phyloP scores from a whole-genome alignment of 2,888 invertebrate species.

The Thymelicus lineola region DNA sequence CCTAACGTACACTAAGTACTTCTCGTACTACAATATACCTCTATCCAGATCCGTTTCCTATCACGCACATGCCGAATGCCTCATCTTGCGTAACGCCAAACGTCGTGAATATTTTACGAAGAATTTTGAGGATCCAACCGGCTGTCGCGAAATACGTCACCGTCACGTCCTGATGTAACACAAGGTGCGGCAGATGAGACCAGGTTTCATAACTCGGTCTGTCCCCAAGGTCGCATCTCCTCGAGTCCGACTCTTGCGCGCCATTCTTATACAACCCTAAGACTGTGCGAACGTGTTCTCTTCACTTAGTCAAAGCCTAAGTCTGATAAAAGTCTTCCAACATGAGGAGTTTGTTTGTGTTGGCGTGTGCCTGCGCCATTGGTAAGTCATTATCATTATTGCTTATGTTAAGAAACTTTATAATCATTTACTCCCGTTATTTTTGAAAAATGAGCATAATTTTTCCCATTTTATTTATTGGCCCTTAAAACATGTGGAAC shows the following conservation, averaged over 20 bases:
- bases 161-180: slow-evolving; percentile 52
- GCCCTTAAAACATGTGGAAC: no score
- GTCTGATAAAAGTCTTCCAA: slow-evolving; percentile 41
- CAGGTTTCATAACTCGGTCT: slow-evolving; percentile 66
- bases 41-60: no score
- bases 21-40: no score
- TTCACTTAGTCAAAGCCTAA: slow-evolving; percentile 43
- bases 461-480: no score
- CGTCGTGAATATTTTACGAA: background rate
- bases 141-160: slow-evolving; percentile 33
- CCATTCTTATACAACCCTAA: slow-evolving; percentile 63
- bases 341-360: slow-evolving; percentile 68
- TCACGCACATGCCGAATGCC: background rate
- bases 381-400: slow-evolving; percentile 58
- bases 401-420: background rate
- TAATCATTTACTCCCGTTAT: background rate
- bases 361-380: slow-evolving; percentile 68
- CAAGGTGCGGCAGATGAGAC: slow-evolving; percentile 63
- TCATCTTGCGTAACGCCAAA: slow-evolving; percentile 3
- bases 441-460: no score
- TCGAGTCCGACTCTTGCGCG: slow-evolving; percentile 52
- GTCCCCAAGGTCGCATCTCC: slow-evolving; percentile 69
- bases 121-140: slow-evolving; percentile 1
- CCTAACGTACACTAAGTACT: no score
- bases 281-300: slow-evolving; percentile 61